Percentiles rank a stretch among this genome's conserved stretches.
phyloP scores from a whole-genome alignment of 2,888 invertebrate species.

The Erebia aethiops region DNA sequence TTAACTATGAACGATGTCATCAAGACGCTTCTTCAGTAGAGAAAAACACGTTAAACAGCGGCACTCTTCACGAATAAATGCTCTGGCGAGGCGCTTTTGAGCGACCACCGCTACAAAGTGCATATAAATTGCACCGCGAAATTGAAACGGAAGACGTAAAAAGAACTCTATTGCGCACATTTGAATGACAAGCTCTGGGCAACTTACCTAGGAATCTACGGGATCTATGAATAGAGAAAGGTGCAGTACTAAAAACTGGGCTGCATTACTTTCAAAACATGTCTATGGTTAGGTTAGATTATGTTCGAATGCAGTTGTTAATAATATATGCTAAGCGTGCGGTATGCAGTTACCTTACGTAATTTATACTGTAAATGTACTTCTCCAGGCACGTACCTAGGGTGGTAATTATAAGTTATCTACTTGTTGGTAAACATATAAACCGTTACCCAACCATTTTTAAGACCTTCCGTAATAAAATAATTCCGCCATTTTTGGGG shows the following conservation, averaged over 20 bases:
- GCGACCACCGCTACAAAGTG: slow-evolving; percentile 74
- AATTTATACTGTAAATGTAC: too few species aligned
- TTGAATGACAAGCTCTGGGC: slow-evolving; percentile 69
- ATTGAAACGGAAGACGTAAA: slow-evolving; percentile 68
- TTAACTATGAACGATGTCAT: slow-evolving; percentile 82
- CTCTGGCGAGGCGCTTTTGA: slow-evolving; percentile 69
- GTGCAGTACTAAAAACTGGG: slow-evolving; percentile 37
- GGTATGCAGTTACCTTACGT: too few species aligned
- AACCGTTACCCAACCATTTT: not conserved
- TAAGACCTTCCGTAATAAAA: not conserved
- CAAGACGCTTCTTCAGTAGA: slow-evolving; percentile 77
- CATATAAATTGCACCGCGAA: slow-evolving; percentile 79
- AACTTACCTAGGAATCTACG: slow-evolving; percentile 59
- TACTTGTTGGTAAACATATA: too few species aligned
- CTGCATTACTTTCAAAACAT: slow-evolving; percentile 42
- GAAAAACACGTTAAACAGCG: slow-evolving; percentile 76
- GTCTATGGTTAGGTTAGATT: slow-evolving; percentile 31
- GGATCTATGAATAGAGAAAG: slow-evolving; percentile 49
- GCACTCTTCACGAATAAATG: slow-evolving; percentile 74
- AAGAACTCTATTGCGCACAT: slow-evolving; percentile 59
- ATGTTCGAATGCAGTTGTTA: not conserved
- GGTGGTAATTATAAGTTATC: too few species aligned
- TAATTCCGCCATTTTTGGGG: not conserved
- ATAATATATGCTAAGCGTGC: not conserved
- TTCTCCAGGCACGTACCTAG: too few species aligned